Evolutionary conservation across 2,797 vertebrate species (phyloP).

Genomic region (Malacoctenus gilli): DNA sequence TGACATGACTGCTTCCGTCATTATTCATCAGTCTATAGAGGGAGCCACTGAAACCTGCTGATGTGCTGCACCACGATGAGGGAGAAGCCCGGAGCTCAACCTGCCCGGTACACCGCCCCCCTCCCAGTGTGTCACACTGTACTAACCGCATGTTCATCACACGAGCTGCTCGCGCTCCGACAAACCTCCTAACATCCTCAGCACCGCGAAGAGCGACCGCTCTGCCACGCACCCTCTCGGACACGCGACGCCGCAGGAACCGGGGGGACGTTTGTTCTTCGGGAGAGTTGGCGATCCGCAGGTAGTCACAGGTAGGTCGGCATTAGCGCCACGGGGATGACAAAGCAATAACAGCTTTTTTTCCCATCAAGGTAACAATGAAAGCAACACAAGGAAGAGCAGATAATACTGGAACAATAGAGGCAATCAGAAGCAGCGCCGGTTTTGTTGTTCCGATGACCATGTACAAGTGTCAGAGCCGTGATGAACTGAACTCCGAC

Average conservation of each 20-base stretch:
- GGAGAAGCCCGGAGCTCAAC: conserved; percentile 64
- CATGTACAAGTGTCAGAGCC: conserved; percentile 49
- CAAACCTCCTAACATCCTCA: conserved; percentile 44
- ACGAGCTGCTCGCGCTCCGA: conserved; percentile 55
- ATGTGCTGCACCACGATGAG: conserved; percentile 50
- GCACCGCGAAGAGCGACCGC: conserved; percentile 12
- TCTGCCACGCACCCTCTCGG: conserved; percentile 7
- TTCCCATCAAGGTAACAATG: conserved; percentile 1
- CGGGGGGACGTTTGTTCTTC: conserved; percentile 21
- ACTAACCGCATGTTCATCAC: conserved; percentile 73
- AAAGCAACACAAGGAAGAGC: neutral
- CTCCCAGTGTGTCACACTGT: conserved; percentile 67
- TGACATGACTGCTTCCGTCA: neutral
- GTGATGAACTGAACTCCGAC: conserved; percentile 6
- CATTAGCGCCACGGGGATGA: conserved; percentile 23
- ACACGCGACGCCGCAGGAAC: conserved; percentile 14
- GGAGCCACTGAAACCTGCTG: conserved; percentile 72
- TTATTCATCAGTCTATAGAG: conserved; percentile 61
- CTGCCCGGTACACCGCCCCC: conserved; percentile 76
- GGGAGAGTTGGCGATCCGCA: conserved; percentile 50
- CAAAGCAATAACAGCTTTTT: conserved; percentile 8
- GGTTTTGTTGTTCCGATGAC: conserved; percentile 28
- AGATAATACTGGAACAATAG: neutral
- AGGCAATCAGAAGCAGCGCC: conserved; percentile 2
- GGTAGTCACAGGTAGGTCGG: conserved; percentile 71